These are phyloP conservation scores for Typhlomys cinereus DNA, from an alignment of 2,113 vertebrate species.

Conservation along the genomic window DNA sequence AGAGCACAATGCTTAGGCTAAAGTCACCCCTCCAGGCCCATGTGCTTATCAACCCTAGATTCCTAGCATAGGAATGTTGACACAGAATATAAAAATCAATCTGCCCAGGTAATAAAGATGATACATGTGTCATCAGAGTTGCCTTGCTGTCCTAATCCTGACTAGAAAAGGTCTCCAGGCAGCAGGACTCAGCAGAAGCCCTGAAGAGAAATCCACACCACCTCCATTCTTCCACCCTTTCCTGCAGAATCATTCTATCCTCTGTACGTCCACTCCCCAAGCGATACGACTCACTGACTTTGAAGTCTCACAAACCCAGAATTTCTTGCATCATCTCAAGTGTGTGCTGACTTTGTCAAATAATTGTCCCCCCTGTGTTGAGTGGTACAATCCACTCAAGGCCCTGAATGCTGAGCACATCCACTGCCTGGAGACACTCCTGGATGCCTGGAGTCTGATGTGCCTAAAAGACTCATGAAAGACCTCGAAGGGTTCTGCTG, in stretches of 20 bases:
- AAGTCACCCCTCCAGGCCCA: not conserved
- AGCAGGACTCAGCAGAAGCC: not conserved
- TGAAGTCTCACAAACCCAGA: not conserved
- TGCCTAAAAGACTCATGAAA: not conserved
- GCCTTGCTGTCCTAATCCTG: not conserved
- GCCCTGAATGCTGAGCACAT: not conserved
- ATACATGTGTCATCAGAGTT: no score
- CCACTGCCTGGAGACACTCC: not conserved
- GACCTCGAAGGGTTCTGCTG: not conserved
- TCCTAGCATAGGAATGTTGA: not conserved
- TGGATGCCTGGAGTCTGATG: no score
- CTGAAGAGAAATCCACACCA: rapidly evolving
- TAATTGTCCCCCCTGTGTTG: not conserved
- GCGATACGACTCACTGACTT: not conserved
- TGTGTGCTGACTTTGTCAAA: not conserved
- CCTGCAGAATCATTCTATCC: not conserved
- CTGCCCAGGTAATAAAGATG: not conserved
- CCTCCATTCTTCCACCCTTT: not conserved
- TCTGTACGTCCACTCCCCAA: not conserved
- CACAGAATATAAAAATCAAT: not conserved
- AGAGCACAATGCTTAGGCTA: not conserved
- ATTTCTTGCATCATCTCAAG: not conserved
- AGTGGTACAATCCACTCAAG: not conserved
- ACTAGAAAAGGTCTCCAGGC: not conserved
- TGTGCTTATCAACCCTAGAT: not conserved